Base-by-base conservation (phyloP, 2,888 invertebrate species). In the Cotesia congregata region DNA sequence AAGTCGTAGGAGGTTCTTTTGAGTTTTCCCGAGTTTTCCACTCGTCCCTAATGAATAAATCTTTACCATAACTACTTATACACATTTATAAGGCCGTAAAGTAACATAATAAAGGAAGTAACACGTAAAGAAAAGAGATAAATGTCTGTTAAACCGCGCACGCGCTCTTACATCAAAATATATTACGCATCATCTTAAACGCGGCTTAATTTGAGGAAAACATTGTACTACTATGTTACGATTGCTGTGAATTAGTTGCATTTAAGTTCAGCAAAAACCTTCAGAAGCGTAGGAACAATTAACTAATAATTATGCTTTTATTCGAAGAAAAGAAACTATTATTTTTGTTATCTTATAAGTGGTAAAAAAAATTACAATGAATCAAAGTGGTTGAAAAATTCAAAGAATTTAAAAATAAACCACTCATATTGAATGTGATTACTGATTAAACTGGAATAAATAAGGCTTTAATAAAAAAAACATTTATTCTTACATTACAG, bases 121-220 rank as follows among this genome's bases (percentile, higher is more conserved):
- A 17, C 6, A 6, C 15, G n/a, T 17, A 62, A 62, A 62, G 1
- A 62, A 62, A 62, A 62, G n/a, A 62, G 7, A 62, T 6, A 59
- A n/a, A 59, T 59, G 59, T 3, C 9, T 12, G 9, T 59, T 30
- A 30, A 59, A 12, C n/a, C 1, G 59, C 59, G 59, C 59, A 59
- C 59, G 59, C 59, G 67, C 30, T 67, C 38, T 20, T 65, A 15
- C 65, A 7, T 9, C 65, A 5, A 67, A 12, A 20, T 38, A n/a
- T 68, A 68, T 41, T 68, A 68, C 68, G 50, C 68, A 40, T 40
- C 1, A 50, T 9, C 20, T 20, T 20, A 7, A 17, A 62, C 15
- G 17, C 17, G 62, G 17, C 62, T n/a, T 17, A 20, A 17, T 62
- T 20, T 15, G 62, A 62, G 62, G 5, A n/a, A 67, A 30, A 30